Evolutionary conservation across 2,797 vertebrate species (phyloP).

Genomic region (Pipistrellus nathusii): DNA sequence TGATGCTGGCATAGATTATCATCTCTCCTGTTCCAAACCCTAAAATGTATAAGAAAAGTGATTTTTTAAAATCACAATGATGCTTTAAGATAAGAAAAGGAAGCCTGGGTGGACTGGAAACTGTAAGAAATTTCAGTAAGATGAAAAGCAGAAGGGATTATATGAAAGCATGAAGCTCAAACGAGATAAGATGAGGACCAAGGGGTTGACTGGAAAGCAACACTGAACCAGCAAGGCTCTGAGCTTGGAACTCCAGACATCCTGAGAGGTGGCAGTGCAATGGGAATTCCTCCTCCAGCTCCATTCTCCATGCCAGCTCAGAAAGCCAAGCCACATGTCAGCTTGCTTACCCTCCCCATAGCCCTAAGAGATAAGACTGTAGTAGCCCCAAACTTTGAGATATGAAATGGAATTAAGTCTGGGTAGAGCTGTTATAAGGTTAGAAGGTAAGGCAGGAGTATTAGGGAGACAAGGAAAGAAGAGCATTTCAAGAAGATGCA

Average conservation of each 20-base stretch:
- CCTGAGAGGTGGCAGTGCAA: accelerated
- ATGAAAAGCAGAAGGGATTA: background rate
- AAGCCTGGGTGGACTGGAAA: background rate
- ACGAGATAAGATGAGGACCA: background rate
- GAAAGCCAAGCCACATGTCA: background rate
- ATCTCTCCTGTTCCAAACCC: background rate
- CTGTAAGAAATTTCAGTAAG: background rate
- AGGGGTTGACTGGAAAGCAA: background rate
- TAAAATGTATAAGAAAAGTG: background rate
- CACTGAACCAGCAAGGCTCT: background rate
- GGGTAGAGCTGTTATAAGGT: background rate
- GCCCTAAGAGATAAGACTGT: background rate
- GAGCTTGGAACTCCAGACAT: background rate
- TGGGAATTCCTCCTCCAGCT: background rate
- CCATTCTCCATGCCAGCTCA: background rate
- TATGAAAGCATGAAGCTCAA: background rate
- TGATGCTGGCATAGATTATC: background rate
- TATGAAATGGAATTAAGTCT: background rate
- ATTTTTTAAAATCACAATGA: background rate
- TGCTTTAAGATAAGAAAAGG: background rate
- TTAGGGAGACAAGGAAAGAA: background rate
- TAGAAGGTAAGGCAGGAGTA: background rate
- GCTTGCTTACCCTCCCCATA: background rate
- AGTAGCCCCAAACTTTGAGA: background rate
- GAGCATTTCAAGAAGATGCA: background rate